Conservation (phyloP, 2,113 vertebrate genomes). For the Benitochromis conjunctus region DNA sequence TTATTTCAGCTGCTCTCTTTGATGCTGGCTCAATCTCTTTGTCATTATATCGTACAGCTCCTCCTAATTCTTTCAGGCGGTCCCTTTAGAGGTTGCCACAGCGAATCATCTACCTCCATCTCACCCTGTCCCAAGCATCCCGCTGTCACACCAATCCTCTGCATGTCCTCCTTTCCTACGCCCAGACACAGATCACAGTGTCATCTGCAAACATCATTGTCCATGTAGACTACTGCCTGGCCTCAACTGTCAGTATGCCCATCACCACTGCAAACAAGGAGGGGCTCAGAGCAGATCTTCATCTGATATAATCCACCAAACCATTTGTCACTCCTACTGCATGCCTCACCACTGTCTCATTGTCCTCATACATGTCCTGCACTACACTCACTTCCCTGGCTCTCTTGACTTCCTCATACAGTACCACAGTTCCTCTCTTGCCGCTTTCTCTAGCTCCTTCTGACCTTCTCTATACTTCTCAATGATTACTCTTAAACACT, state of each 20-base stretch:
- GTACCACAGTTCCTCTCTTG: background rate
- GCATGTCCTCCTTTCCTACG: background rate
- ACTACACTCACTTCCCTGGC: background rate
- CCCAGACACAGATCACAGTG: background rate
- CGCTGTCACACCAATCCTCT: background rate
- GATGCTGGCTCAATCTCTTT: background rate
- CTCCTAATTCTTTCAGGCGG: background rate
- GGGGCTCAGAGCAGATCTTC: background rate
- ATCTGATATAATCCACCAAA: too few relatives aligned
- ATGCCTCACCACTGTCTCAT: background rate
- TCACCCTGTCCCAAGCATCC: background rate
- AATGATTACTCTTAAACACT: background rate
- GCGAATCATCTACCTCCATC: accelerated
- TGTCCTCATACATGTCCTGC: background rate
- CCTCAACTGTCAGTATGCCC: background rate
- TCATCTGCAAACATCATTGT: background rate
- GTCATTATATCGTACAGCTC: background rate
- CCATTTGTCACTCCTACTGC: background rate
- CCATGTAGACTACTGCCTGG: background rate
- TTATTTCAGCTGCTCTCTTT: background rate
- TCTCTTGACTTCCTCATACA: background rate
- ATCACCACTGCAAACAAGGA: accelerated
- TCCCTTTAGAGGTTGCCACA: background rate
- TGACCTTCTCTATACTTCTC: background rate
- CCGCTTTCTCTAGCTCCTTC: background rate